Evolutionary conservation across 2,797 vertebrate genomes (phyloP), one percentile per base, ranked within the genome.

Genomic region (Apogon hyalosoma): DNA sequence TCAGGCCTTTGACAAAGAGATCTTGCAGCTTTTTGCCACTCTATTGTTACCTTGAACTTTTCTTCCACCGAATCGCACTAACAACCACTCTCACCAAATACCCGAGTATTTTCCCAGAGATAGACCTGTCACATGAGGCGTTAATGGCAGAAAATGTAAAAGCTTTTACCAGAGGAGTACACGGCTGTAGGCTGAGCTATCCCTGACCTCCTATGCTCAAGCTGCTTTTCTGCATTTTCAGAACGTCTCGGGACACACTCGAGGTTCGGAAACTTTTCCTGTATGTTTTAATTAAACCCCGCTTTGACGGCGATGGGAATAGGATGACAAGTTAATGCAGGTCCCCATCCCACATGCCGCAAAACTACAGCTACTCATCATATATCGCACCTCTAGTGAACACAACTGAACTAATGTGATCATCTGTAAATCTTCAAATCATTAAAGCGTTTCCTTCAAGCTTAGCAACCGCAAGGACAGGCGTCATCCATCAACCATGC

Each of bases 211-310:
- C 24, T 7, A 8, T 38, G 13, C 21, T 59, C 13, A 9, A 11
- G 12, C 33, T 43, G 14, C 59, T 68, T 19, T 24, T 18, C 28
- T 39, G 8, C 24, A 59, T 40, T 68, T 67, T 48, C 50, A 72
- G 39, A 73, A 67, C 54, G 67, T 80, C 67, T 82, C 42, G 41
- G 55, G 71, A 73, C 62, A 67, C 42, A 41, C 63, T 59, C 15
- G 7, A 64, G 55, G 42, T 33, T 71, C 63, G 61, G 38, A 66
- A 68, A 73, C 2, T 54, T 43, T 79, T 75, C 56, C 52, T 61
- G 39, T 46, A 46, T 57, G 67, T 82, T 86, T 83, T 88, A 89
- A 88, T 87, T 83, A 82, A 57, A 73, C 75, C 69, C 68, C 33
- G 45, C 62, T 68, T 69, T 82, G 68, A 74, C 33, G 75, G 77